Percentiles rank a stretch among this genome's conserved stretches.
Evolutionary conservation across 2,888 invertebrate species (phyloP).

Genomic region (Hydrotaea cyrtoneurina): DNA sequence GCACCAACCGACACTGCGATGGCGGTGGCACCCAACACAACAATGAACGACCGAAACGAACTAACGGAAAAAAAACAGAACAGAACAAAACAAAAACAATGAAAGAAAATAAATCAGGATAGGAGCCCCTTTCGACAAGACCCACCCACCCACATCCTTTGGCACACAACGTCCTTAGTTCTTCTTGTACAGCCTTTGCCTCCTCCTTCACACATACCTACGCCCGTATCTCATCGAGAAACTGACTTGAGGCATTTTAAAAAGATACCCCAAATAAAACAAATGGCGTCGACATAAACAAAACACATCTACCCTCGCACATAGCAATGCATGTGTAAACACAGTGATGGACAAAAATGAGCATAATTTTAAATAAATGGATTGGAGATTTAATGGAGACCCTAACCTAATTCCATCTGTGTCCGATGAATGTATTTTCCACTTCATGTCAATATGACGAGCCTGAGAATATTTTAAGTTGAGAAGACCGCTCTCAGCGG

Average conservation of each 20-base stretch:
- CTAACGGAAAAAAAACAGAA: no score
- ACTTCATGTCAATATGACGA: no score
- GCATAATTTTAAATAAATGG: no score
- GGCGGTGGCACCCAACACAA: slow-evolving; percentile 28
- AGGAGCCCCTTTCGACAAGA: not conserved
- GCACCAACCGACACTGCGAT: slow-evolving; percentile 57
- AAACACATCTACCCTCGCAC: slow-evolving; percentile 4
- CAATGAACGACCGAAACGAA: slow-evolving; percentile 14
- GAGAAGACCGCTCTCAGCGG: no score
- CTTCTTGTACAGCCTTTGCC: not conserved
- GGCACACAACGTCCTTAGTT: not conserved
- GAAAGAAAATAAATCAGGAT: slow-evolving; percentile 60
- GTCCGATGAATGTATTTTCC: no score
- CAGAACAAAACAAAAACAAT: slow-evolving; percentile 47
- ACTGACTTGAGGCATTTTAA: slow-evolving; percentile 56
- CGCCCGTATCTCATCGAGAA: slow-evolving; percentile 3
- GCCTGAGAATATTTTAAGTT: no score
- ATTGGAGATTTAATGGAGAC: no score
- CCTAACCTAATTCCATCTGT: no score
- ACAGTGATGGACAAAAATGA: not conserved
- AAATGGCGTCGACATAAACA: slow-evolving; percentile 61
- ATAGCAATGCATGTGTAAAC: not conserved
- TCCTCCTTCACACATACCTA: not conserved
- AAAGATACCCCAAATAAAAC: slow-evolving; percentile 59
- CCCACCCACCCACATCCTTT: not conserved